Conservation (phyloP, 1,140 invertebrate species). For the Zophobas morio region DNA sequence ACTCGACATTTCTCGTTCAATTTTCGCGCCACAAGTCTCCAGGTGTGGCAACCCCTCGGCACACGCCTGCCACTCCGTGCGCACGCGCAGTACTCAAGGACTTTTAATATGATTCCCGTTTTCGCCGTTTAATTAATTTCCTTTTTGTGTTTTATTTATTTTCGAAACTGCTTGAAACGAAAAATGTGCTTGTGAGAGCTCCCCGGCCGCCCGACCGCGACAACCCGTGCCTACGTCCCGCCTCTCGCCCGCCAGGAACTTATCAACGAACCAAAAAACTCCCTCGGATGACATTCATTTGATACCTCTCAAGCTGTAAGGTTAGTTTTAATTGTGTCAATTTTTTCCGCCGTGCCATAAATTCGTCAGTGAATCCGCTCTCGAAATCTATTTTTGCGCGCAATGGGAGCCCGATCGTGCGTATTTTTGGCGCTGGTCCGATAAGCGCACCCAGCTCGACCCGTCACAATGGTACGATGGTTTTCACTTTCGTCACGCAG, state of each 20-base stretch:
- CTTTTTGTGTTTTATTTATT: conserved; percentile 42
- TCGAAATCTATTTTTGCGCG: conserved; percentile 11
- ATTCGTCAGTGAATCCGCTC: neutral
- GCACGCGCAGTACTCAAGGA: conserved; percentile 11
- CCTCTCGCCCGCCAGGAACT: neutral
- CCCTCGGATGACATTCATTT: conserved; percentile 27
- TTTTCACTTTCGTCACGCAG: conserved; percentile 8
- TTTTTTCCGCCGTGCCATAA: neutral
- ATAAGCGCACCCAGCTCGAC: neutral
- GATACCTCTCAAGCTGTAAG: conserved; percentile 14
- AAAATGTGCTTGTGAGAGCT: conserved; percentile 14
- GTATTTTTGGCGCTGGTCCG: neutral
- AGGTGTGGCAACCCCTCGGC: neutral
- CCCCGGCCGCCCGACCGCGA: neutral
- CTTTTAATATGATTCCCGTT: conserved; percentile 40
- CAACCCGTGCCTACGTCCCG: conserved; percentile 16
- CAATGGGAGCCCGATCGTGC: neutral
- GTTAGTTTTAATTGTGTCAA: conserved; percentile 40
- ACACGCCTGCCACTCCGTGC: neutral
- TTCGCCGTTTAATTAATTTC: conserved; percentile 42
- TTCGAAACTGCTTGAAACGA: neutral
- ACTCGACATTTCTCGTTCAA: neutral
- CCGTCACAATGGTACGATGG: neutral
- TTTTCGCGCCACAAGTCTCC: neutral
- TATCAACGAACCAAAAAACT: conserved; percentile 17